Base-by-base conservation (phyloP, 1,140 invertebrate genomes). In the Drosophila sulfurigaster region DNA sequence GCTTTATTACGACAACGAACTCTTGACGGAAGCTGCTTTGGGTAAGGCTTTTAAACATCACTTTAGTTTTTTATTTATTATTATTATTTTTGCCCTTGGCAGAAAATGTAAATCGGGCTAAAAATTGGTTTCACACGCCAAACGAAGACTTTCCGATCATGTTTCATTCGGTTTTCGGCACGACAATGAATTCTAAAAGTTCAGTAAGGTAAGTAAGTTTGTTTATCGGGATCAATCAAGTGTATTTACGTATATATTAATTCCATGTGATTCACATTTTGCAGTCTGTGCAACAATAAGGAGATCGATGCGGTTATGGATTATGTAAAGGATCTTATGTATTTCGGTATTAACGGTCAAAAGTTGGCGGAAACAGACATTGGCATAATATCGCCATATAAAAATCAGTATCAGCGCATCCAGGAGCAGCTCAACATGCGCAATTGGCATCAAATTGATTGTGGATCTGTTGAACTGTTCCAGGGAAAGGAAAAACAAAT, bases 401-500 rank as follows among this genome's bases (percentile, higher is more conserved):
- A 94, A 70, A 94, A 94, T 78, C 96, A 97, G 92, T 94, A 95
- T 46, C 93, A 85, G 8, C 81, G 85, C 30, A 94, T 96, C 49
- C 87, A 94, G 81, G 93, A 94, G 80, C 93, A 81, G 15, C 71
- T 94, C 30, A 75, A 91, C 30, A 68, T 83, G 65, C 43, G 58
- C 28, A 56, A 81, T 74, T 72, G 81, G 90, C 41, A 91, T 13
- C 78, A 92, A 13, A 93, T 95, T 3, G 94, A 96, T 91, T 95
- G 97, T 11, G 97, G 97, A 1, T 97, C 97, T 0, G 96, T 97
- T 2, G 97, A 98, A 93, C 94, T 95, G 11, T 98, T 98, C 92
- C 97, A 98, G 92, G 97, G 97, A 1, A 95, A 96, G 77, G 97
- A 98, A 92, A 95, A 96, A 80, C 92, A 95, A 30, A 95, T 96